Conservation (phyloP, 2,113 vertebrate genomes). For the Erythrocebus patas region DNA sequence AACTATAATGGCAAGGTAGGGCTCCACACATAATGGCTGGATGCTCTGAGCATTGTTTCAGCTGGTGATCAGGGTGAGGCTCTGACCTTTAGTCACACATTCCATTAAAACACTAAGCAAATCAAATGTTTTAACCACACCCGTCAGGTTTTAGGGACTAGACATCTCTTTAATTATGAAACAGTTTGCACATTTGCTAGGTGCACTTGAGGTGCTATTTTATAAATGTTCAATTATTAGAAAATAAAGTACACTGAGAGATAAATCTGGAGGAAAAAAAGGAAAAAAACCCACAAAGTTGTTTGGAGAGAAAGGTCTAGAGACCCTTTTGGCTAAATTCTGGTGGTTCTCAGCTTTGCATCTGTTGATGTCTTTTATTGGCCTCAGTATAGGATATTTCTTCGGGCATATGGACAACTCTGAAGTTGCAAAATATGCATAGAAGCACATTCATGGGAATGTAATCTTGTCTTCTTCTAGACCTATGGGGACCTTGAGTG, state of each 20-base stretch:
- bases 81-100: neutral
- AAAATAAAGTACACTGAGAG: neutral
- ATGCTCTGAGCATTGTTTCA: neutral
- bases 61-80: neutral
- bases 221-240: conserved; percentile 54
- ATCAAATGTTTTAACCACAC: neutral
- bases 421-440: conserved; percentile 38
- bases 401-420: conserved; percentile 22
- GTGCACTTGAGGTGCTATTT: conserved; percentile 9
- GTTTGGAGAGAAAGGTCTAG: neutral
- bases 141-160: neutral
- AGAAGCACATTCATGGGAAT: conserved; percentile 30
- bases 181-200: conserved; percentile 40
- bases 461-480: conserved; percentile 9
- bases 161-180: conserved; percentile 57
- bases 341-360: conserved; percentile 25
- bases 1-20: neutral
- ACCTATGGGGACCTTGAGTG: neutral
- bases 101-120: conserved; percentile 7
- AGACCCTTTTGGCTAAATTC: neutral
- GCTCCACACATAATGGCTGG: neutral
- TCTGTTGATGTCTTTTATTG: conserved; percentile 45
- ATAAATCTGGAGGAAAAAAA: neutral
- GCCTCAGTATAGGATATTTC: conserved; percentile 14
- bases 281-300: neutral